Conservation (phyloP, 1,140 invertebrate species). For the Rhopalosiphum padi region DNA sequence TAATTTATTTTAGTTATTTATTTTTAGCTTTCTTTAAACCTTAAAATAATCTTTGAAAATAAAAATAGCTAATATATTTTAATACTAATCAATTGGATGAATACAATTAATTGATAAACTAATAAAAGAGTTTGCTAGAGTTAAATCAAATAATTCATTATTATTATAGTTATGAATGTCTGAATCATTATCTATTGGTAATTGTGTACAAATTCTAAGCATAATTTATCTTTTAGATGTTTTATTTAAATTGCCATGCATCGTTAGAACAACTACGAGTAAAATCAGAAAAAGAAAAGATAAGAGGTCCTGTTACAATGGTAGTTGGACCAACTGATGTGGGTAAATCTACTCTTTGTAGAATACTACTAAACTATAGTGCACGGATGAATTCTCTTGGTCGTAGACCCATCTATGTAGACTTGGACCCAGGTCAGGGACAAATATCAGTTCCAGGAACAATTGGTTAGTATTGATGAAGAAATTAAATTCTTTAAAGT, state of each 20-base stretch:
- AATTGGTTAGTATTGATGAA: constrained; percentile 70
- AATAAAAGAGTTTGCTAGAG: too few species aligned
- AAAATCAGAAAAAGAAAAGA: constrained; percentile 74
- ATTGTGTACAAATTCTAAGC: background rate
- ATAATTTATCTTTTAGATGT: constrained; percentile 59
- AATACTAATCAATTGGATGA: background rate
- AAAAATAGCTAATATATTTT: background rate
- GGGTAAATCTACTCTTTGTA: constrained; percentile 92
- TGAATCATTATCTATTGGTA: background rate
- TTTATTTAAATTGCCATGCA: constrained; percentile 94
- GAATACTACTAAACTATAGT: constrained; percentile 92
- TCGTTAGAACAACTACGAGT: constrained; percentile 88
- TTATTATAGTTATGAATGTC: too few species aligned
- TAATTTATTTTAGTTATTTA: too few species aligned
- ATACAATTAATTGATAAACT: background rate
- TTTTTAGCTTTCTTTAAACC: too few species aligned
- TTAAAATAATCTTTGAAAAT: background rate
- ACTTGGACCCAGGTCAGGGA: constrained; percentile 96
- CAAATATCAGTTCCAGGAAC: constrained; percentile 92
- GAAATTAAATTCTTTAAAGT: constrained; percentile 19
- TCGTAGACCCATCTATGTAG: constrained; percentile 87
- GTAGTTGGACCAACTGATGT: constrained; percentile 94
- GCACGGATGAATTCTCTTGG: constrained; percentile 75
- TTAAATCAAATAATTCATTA: too few species aligned
- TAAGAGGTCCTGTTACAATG: constrained; percentile 83